Evolutionary conservation across 64 coral and sea anemone species (phyloP).

Genomic region (Actinia equina): DNA sequence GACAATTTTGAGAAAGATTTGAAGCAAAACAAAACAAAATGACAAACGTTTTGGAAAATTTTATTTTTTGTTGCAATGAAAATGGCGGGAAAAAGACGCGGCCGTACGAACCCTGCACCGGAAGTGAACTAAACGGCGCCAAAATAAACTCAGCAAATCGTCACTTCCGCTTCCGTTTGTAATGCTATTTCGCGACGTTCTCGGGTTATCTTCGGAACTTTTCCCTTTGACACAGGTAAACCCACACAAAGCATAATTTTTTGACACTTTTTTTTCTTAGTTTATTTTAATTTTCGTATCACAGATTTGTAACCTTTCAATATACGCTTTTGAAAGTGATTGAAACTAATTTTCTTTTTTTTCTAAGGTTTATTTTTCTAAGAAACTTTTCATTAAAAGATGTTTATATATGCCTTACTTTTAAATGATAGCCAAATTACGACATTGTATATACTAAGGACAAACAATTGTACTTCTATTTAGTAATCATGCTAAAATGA

Average conservation of each 20-base stretch:
- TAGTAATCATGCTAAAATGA: neutral
- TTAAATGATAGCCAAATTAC: too few relatives aligned
- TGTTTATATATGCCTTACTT: too few relatives aligned
- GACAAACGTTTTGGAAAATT: neutral
- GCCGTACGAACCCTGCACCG: neutral
- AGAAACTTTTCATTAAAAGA: too few relatives aligned
- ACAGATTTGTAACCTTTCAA: neutral
- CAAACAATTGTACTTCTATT: too few relatives aligned
- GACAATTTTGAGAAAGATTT: neutral
- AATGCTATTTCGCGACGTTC: neutral
- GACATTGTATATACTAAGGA: too few relatives aligned
- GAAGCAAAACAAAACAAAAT: neutral
- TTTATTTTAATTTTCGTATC: neutral
- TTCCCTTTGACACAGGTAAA: neutral
- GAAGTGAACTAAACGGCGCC: neutral
- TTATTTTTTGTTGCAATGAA: neutral
- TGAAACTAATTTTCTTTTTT: too few relatives aligned
- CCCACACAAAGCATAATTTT: neutral
- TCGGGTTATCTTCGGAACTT: neutral
- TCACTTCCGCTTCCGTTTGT: neutral
- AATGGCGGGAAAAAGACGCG: conserved; percentile 11
- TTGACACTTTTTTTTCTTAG: neutral
- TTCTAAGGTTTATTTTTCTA: too few relatives aligned
- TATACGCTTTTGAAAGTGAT: too few relatives aligned
- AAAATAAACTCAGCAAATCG: neutral